Percentiles rank a stretch among this genome's conserved stretches.
phyloP scores from a whole-genome alignment of 2,797 vertebrate genomes.

The Natrix natrix region DNA sequence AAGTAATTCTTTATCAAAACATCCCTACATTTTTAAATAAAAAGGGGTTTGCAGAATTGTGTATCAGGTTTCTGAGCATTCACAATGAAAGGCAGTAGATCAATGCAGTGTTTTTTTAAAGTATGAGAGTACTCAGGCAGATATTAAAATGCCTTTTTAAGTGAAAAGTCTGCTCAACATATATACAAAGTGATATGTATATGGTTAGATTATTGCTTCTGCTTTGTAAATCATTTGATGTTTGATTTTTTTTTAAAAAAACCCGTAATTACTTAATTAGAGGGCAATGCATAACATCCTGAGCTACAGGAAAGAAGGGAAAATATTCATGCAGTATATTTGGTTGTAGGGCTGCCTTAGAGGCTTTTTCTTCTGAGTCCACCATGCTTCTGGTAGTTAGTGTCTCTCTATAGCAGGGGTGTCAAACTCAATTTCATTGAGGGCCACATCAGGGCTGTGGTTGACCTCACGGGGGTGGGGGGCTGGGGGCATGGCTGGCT shows the following conservation, averaged over 20 bases:
- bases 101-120: not conserved
- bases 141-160: not conserved
- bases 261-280: not conserved
- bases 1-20: not conserved
- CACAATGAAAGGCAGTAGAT: not conserved
- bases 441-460: too few relatives aligned
- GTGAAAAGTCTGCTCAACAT: not conserved
- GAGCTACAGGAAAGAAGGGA: not conserved
- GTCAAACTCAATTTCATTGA: too few relatives aligned
- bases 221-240: not conserved
- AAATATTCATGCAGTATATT: not conserved
- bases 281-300: too few relatives aligned
- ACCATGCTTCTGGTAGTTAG: too few relatives aligned
- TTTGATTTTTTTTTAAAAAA: not conserved
- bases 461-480: too few relatives aligned
- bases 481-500: too few relatives aligned
- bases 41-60: not conserved
- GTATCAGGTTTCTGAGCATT: not conserved
- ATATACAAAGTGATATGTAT: not conserved
- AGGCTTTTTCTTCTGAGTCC: too few relatives aligned
- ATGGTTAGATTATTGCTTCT: not conserved
- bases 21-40: not conserved
- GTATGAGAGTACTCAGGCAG: not conserved
- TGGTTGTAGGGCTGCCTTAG: not conserved
- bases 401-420: too few relatives aligned